Evolutionary conservation across 1,140 invertebrate genomes (phyloP), one percentile per base, ranked within the genome.

Genomic region (Spodoptera litura): DNA sequence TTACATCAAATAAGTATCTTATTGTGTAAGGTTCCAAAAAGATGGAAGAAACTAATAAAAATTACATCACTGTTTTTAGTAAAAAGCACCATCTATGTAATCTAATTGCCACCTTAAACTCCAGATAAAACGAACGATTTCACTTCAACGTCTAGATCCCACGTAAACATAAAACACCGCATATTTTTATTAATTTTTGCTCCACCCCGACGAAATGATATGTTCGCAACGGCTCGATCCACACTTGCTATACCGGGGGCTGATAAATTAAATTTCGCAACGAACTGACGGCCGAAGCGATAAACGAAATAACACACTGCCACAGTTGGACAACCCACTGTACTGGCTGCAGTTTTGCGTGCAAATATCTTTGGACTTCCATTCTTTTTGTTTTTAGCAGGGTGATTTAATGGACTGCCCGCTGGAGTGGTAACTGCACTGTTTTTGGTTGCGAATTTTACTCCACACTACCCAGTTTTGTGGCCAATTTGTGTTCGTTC

Each of bases 251-350:
- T 52, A 81, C 80, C 61, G 75, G 6, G 72, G 73, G 58, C 66
- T 88, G 83, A 88, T 82, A 85, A 88, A 88, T 88, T 84, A 88
- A 86, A 88, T 86, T 85, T 86, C 59, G 78, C 77, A 78, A 59
- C 78, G 76, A 78, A 81, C 75, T 82, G 85, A 88, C 85, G 59
- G 66, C 38, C 52, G 20, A 20, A 20, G 55, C 71, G 55, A 74
- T 74, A 74, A 61, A 49, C 71, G 55, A 74, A 74, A 74, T 74
- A 73, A 73, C 56, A 74, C 38, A 56, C 44, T 38, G 38, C 68
- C 56, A 35, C 35, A n/a, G 49, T 64, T 4, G 44, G 12, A 70
- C 51, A 56, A 35, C 68, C 56, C 53, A 71, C 51, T 71, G 51
- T 12, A 61, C 38, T 59, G 20, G 38, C 15, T n/a, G 13, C 55